Evolutionary conservation across 92 coral and sea anemone genomes (phyloP).

Genomic region (Epizoanthus fatuus): DNA sequence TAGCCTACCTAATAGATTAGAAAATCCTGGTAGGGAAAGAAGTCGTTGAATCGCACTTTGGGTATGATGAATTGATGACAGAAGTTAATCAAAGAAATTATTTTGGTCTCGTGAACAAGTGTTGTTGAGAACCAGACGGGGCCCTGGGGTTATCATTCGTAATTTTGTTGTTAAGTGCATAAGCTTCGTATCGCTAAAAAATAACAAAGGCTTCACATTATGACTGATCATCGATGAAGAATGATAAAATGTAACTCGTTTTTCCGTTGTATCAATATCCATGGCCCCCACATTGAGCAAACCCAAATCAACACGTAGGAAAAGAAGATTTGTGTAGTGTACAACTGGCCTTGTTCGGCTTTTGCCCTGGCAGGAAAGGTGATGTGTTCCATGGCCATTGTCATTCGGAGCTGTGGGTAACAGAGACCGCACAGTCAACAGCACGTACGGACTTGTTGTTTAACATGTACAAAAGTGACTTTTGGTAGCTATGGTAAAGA

Average conservation of each 20-base stretch:
- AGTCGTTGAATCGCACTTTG: not conserved
- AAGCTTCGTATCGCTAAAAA: not conserved
- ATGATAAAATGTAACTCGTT: not conserved
- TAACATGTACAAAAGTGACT: not conserved
- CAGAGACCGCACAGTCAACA: slow-evolving; percentile 1
- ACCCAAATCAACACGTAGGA: too few relatives aligned
- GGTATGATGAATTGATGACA: not conserved
- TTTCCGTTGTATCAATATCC: not conserved
- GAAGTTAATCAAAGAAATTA: not conserved
- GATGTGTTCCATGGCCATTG: too few relatives aligned
- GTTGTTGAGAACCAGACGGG: not conserved
- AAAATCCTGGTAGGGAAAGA: not conserved
- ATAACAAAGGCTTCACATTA: not conserved
- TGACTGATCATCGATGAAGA: not conserved
- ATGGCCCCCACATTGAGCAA: too few relatives aligned
- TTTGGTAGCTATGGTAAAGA: slow-evolving; percentile 26
- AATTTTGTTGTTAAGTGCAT: not conserved
- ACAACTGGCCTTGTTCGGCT: too few relatives aligned
- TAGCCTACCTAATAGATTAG: not conserved
- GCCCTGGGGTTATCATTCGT: not conserved
- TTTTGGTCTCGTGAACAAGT: not conserved
- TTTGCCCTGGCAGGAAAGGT: too few relatives aligned
- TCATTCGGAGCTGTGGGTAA: not conserved
- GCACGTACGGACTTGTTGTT: not conserved
- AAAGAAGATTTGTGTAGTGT: too few relatives aligned